Percentiles rank a stretch among this genome's conserved stretches.
These are phyloP conservation scores for Procavia capensis DNA, from an alignment of 2,113 vertebrate genomes.

Conservation along the genomic window DNA sequence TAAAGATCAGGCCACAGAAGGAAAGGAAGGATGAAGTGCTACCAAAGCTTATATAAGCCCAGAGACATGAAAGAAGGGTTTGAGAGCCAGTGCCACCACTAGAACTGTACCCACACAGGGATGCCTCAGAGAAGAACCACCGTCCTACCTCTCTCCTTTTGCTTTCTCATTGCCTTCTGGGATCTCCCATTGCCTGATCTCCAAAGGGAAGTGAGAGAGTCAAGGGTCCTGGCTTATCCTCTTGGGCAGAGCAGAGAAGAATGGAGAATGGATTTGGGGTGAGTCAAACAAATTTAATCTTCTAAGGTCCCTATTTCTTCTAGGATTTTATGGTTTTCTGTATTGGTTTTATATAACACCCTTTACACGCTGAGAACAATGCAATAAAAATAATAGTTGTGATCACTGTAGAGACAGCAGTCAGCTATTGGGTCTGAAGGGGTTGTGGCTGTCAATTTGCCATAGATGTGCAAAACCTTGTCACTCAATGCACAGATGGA, in stretches of 20 bases:
- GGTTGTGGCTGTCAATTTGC: neutral
- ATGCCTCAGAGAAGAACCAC: neutral
- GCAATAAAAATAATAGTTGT: neutral
- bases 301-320: neutral
- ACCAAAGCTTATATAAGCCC: neutral
- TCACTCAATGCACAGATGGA: slow-evolving; percentile 12
- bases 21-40: neutral
- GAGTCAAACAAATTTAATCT: neutral
- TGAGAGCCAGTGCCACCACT: neutral
- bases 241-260: neutral
- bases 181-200: neutral
- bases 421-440: neutral
- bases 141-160: neutral
- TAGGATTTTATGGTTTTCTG: neutral
- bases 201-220: neutral
- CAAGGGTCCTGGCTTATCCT: neutral
- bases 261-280: neutral
- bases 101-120: neutral
- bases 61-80: neutral
- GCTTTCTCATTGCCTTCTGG: neutral
- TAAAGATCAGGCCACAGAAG: neutral
- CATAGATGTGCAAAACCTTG: neutral
- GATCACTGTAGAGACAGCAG: neutral
- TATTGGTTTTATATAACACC: neutral
- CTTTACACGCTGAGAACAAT: neutral